A percentile compares a stretch with the other conserved stretches of the same genome.
Conservation (phyloP, 2,888 invertebrate genomes). For the Aphidius colemani region DNA sequence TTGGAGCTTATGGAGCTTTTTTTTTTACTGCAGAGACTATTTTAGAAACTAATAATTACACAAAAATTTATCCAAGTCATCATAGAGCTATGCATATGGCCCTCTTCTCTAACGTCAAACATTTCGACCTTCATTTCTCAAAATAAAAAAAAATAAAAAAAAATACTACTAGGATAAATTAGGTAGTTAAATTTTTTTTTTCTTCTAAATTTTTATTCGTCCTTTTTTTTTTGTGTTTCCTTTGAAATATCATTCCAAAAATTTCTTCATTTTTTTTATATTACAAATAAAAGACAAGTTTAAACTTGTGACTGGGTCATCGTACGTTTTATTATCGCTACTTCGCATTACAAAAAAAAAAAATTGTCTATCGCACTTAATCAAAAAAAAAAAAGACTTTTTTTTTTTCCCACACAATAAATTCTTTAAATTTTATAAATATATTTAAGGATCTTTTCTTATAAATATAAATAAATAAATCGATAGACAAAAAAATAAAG, state of each 20-base stretch:
- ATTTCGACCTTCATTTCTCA: too few relatives aligned
- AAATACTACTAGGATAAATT: background rate
- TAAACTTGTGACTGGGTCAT: slow-evolving; percentile 21
- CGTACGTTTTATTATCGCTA: slow-evolving; percentile 15
- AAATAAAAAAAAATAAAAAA: too few relatives aligned
- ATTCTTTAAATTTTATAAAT: slow-evolving; percentile 4
- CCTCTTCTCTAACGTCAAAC: too few relatives aligned
- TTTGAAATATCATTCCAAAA: background rate
- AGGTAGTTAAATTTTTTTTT: background rate
- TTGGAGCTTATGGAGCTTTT: too few relatives aligned
- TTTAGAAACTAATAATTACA: too few relatives aligned
- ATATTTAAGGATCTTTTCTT: background rate
- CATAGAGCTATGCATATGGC: too few relatives aligned
- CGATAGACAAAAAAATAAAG: slow-evolving; percentile 5
- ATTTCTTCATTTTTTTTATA: background rate
- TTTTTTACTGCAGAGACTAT: too few relatives aligned
- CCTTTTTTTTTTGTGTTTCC: background rate
- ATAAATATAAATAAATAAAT: background rate
- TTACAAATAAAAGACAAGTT: background rate
- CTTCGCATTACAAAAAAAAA: slow-evolving; percentile 5
- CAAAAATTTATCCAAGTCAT: too few relatives aligned
- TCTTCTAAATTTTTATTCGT: background rate
- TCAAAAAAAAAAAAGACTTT: background rate
- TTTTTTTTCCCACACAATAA: background rate
- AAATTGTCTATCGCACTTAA: slow-evolving; percentile 2